Conservation (phyloP, 2,888 invertebrate genomes). For the Aleiodes leptofemur region DNA sequence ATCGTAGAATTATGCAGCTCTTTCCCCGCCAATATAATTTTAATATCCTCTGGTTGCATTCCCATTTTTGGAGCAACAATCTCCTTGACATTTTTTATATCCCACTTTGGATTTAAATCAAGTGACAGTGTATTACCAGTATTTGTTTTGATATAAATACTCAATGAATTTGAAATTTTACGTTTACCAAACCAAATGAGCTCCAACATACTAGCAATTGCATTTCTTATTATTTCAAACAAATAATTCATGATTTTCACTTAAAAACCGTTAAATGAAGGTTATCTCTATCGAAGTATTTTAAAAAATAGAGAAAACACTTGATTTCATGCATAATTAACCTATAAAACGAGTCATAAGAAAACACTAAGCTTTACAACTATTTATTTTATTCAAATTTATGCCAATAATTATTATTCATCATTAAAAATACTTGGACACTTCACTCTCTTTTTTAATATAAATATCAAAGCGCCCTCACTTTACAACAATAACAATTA, state of each 20-base stretch:
- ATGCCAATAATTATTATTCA: neutral
- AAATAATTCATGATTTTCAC: slow-evolving; percentile 78
- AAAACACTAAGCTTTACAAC: too few species aligned
- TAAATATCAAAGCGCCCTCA: slow-evolving; percentile 6
- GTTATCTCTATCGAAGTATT: neutral
- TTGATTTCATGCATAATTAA: slow-evolving; percentile 7
- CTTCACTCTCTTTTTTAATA: slow-evolving; percentile 23
- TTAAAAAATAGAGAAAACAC: neutral
- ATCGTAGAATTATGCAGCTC: slow-evolving; percentile 83
- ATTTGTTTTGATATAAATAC: slow-evolving; percentile 83
- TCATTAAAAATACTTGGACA: neutral
- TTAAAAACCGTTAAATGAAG: slow-evolving; percentile 47
- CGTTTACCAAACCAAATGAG: slow-evolving; percentile 80
- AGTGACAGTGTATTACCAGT: slow-evolving; percentile 81
- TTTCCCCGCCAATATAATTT: slow-evolving; percentile 88
- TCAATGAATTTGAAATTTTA: slow-evolving; percentile 79
- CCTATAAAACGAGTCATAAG: neutral
- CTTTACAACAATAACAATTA: slow-evolving; percentile 7
- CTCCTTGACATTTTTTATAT: slow-evolving; percentile 84
- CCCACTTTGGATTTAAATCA: slow-evolving; percentile 85
- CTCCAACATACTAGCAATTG: slow-evolving; percentile 80
- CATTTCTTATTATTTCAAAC: slow-evolving; percentile 77
- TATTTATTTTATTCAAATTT: neutral
- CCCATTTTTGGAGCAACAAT: slow-evolving; percentile 83
- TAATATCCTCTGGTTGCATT: slow-evolving; percentile 82